Conservation (phyloP, 2,888 invertebrate species). For the Drymonia ruficornis region DNA sequence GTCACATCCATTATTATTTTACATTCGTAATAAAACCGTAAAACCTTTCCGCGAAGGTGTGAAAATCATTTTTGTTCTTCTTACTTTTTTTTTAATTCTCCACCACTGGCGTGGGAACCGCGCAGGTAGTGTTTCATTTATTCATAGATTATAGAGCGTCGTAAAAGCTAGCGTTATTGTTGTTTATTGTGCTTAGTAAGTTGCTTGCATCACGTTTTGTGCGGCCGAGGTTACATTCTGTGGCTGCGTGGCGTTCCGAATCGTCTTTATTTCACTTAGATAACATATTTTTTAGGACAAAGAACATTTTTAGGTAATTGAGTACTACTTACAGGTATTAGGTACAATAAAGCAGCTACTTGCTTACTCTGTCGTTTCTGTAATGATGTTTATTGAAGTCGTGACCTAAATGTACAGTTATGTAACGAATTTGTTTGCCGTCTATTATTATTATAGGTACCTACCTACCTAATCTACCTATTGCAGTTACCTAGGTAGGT, state of each 20-base stretch:
- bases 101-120: conserved; percentile 74
- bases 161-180: conserved; percentile 49
- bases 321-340: neutral
- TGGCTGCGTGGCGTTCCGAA: conserved; percentile 39
- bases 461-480: too few relatives aligned
- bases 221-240: conserved; percentile 13
- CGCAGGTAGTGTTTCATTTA: conserved; percentile 54
- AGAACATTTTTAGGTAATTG: conserved; percentile 16
- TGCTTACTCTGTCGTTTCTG: neutral
- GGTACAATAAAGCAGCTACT: neutral
- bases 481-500: too few relatives aligned
- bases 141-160: conserved; percentile 53
- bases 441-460: neutral
- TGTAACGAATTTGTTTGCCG: neutral
- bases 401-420: conserved; percentile 1
- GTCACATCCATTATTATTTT: conserved; percentile 75
- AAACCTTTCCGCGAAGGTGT: conserved; percentile 80
- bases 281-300: conserved; percentile 26
- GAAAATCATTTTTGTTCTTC: conserved; percentile 80
- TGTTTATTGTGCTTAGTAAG: conserved; percentile 42
- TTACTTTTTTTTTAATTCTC: conserved; percentile 49
- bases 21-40: conserved; percentile 74
- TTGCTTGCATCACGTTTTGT: conserved; percentile 41
- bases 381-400: neutral
- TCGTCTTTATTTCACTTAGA: conserved; percentile 29